These are phyloP conservation scores for Stigmatopora argus DNA, from an alignment of 2,113 vertebrate species.

Conservation along the genomic window DNA sequence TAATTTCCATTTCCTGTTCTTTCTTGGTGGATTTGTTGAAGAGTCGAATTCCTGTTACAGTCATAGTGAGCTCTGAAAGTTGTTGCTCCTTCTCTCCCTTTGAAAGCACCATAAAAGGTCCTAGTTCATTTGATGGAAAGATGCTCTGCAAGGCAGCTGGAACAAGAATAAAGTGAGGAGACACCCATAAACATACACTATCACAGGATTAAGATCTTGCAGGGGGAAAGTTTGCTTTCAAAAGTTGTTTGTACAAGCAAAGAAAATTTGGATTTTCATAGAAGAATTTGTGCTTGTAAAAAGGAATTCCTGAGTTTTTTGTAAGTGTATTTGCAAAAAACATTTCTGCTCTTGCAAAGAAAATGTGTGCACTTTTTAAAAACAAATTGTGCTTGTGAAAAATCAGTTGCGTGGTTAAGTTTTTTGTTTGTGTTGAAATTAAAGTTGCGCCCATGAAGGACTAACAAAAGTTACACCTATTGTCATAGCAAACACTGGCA, in stretches of 20 bases:
- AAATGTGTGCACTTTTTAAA: too few species aligned
- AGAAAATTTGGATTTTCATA: background rate
- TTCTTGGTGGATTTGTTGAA: constrained; percentile 79
- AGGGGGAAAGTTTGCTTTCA: background rate
- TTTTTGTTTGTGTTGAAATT: too few species aligned
- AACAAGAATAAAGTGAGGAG: constrained; percentile 8
- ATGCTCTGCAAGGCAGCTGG: constrained; percentile 87
- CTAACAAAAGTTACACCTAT: too few species aligned
- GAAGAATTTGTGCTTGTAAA: background rate
- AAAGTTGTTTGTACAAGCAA: background rate
- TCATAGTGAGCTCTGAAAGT: constrained; percentile 76
- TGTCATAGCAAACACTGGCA: too few species aligned
- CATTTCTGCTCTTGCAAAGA: too few species aligned
- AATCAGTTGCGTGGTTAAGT: too few species aligned
- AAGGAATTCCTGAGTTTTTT: too few species aligned
- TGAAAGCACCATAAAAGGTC: constrained; percentile 74
- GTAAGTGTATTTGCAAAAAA: too few species aligned
- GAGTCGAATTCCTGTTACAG: constrained; percentile 84
- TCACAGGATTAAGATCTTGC: background rate
- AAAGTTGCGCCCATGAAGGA: too few species aligned
- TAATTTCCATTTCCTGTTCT: constrained; percentile 71
- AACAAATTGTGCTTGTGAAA: too few species aligned
- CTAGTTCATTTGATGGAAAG: constrained; percentile 79
- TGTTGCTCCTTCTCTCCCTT: constrained; percentile 83
- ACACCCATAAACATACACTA: background rate